These are phyloP conservation scores for Dolichomitus sp. DNA, from an alignment of 2,888 invertebrate species.

Conservation along the genomic window DNA sequence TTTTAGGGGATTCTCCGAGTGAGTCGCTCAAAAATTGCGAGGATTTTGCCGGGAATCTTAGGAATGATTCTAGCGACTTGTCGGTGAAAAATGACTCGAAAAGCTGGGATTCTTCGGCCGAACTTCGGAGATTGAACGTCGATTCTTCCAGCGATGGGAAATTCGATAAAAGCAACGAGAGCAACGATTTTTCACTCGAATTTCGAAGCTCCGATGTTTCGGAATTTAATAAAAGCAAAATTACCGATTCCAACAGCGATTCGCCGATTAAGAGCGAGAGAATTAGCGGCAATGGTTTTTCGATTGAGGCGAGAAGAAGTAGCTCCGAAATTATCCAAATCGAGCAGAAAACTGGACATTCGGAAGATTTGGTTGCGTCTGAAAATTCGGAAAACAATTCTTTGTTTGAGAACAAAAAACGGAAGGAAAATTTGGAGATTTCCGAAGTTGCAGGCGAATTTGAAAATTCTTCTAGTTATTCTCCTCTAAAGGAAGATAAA, in stretches of 20 bases:
- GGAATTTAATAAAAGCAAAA: not conserved
- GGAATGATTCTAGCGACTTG: not conserved
- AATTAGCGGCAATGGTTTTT: slow-evolving; percentile 18
- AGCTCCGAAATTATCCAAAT: not conserved
- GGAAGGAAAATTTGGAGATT: slow-evolving; percentile 53
- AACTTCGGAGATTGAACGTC: not conserved
- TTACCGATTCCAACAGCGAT: slow-evolving; percentile 39
- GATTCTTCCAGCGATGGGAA: not conserved
- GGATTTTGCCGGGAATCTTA: not conserved
- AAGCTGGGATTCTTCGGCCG: slow-evolving; percentile 8
- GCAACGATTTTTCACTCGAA: slow-evolving; percentile 10
- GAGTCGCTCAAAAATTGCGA: slow-evolving; percentile 17
- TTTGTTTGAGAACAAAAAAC: not conserved
- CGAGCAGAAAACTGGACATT: not conserved
- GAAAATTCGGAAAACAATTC: not conserved
- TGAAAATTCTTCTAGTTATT: not conserved
- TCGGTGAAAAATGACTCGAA: slow-evolving; percentile 1
- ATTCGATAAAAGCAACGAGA: slow-evolving; percentile 4
- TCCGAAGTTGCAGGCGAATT: slow-evolving; percentile 1
- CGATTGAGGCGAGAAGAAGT: slow-evolving; percentile 3
- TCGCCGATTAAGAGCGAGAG: slow-evolving; percentile 45
- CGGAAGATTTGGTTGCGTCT: not conserved
- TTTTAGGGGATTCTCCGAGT: slow-evolving; percentile 30
- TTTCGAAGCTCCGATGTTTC: not conserved
- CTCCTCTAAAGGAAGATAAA: not conserved